Conservation (phyloP, 1,140 invertebrate species). For the Steinernema feltiae region DNA sequence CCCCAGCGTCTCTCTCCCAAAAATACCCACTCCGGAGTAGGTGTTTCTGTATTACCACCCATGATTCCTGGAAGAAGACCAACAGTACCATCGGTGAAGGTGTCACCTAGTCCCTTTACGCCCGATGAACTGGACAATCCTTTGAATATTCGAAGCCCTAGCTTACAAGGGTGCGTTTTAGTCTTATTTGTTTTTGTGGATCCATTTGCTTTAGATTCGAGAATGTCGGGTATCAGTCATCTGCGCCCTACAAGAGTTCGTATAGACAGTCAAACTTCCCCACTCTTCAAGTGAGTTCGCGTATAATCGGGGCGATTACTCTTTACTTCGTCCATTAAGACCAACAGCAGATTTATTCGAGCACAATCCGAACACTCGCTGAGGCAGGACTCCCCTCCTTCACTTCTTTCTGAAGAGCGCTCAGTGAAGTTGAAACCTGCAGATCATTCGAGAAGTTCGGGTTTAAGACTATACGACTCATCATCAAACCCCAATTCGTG, state of each 20-base stretch:
- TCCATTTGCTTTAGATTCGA: constrained; percentile 44
- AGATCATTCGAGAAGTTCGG: constrained; percentile 8
- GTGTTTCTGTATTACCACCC: constrained; percentile 22
- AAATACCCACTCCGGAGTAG: constrained; percentile 12
- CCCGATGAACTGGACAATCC: constrained; percentile 27
- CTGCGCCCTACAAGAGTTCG: constrained; percentile 47
- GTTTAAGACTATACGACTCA: not conserved
- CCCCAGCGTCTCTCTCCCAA: not conserved
- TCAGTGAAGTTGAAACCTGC: constrained; percentile 17
- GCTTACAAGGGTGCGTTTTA: not conserved
- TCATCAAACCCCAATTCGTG: not conserved
- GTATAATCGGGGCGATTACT: not conserved
- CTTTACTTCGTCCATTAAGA: not conserved
- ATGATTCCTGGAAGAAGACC: constrained; percentile 12
- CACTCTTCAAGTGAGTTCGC: constrained; percentile 41
- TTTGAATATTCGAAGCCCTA: constrained; percentile 8
- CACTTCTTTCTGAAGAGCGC: constrained; percentile 14
- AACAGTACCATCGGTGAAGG: constrained; percentile 24
- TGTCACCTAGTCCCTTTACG: not conserved
- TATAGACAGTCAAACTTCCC: constrained; percentile 56
- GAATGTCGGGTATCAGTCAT: constrained; percentile 51
- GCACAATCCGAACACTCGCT: constrained; percentile 16
- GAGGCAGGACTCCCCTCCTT: constrained; percentile 17
- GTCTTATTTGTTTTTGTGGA: constrained; percentile 4
- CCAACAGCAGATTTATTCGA: constrained; percentile 9